Conservation (phyloP, 2,888 invertebrate genomes). For the Oligia strigilis region DNA sequence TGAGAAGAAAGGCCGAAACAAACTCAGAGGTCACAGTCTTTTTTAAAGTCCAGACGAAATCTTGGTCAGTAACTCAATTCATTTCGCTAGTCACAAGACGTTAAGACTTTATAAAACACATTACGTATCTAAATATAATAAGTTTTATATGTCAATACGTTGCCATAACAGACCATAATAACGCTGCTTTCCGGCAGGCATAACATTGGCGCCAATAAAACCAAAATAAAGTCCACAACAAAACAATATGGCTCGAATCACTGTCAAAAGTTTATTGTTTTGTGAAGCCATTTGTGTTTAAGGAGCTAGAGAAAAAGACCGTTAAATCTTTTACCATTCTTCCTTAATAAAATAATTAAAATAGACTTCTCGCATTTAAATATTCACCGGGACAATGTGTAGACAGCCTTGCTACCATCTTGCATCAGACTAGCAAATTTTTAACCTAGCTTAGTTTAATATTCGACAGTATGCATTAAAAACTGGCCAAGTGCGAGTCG, state of each 20-base stretch:
- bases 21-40: no score
- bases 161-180: not conserved
- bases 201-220: not conserved
- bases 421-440: not conserved
- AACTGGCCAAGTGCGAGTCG: no score
- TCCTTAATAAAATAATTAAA: not conserved
- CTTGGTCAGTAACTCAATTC: not conserved
- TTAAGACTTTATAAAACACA: not conserved
- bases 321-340: not conserved
- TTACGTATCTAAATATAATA: not conserved
- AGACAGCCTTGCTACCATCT: no score
- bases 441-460: not conserved
- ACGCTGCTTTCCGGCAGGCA: not conserved
- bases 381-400: no score
- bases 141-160: not conserved
- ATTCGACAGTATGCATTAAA: no score
- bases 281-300: not conserved
- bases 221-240: not conserved
- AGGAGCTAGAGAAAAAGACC: not conserved
- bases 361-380: no score
- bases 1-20: no score
- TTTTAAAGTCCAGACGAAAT: no score
- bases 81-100: not conserved
- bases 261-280: not conserved
- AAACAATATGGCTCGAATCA: constrained; percentile 5